Base-by-base conservation (phyloP, 53 echinoderm and acorn worm genomes). In the Zoroaster sp. region DNA sequence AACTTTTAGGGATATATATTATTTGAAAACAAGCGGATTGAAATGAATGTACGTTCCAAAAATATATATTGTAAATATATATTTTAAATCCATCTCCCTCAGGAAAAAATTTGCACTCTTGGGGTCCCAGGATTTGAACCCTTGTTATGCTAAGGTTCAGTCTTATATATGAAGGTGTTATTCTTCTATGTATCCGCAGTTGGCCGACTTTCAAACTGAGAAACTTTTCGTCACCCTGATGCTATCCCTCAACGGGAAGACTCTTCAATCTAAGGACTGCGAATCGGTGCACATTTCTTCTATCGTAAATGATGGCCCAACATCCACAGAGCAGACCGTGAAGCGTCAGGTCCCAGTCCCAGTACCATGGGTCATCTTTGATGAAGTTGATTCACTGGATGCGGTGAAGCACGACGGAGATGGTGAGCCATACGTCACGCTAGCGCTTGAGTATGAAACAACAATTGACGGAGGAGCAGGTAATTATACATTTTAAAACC, bases 151-250 rank as follows among this genome's bases (percentile, higher is more conserved):
- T 46, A 7, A 68, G 23, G 68, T 8, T 11, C 32, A 6, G 9
- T 25, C 68, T 68, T 68, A n/a, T 6, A 25, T 68, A 11, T 68
- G 20, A 11, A n/a, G 18, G 6, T 68, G 9, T 8, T 68, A 13
- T 3, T 41, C 0, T 41, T 44, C 68, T 47, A 9, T 74, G n/a
- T 37, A 54, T 5, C 38, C 12, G 11, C 43, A 88, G 78, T 66
- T 77, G 18, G 41, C 78, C 9, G 78, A 75, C 40, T 69, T 88
- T 11, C 67, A 88, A 35, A 44, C 18, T 5, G 88, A 88, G 13
- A 77, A 41, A 47, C 47, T 88, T 28, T 35, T 37, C 7, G 45
- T 77, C 47, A 69, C 45, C 0, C 11, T 78, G 0, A 41, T 66
- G 20, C 21, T 77, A 4, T 68, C 23, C 35, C 15, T 51, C 49